Evolutionary conservation across 1,140 invertebrate genomes (phyloP), one percentile per base, ranked within the genome.

Genomic region (Ridgeia piscesae): DNA sequence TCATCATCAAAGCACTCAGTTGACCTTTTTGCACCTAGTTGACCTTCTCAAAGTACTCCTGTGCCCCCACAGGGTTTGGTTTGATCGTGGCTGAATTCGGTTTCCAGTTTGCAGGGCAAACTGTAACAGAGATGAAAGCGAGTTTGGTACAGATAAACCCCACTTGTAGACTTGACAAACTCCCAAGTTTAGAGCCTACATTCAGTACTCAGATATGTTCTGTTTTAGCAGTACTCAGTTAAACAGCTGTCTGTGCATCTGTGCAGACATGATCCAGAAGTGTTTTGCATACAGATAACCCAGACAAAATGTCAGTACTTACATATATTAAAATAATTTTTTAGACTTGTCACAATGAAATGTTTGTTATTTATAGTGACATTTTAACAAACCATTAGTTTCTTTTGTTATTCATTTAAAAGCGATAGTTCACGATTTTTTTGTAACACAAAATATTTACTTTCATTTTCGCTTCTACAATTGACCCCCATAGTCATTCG

Each of bases 101-200:
- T 92, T 95, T 95, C 96, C 96, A 96, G 91, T 95, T 95, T 31
- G 96, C 95, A 89, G 96, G 96, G 93, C 95, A 96, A 11, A 96
- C 95, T 95, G 94, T 48, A 94, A 94, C 97, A 93, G 95, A 94
- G 95, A 95, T 14, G 58, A 31, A 8, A 9, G 27, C 27, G 17
- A 95, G 21, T 35, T 93, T 31, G 33, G 8, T 93, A 92, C 27
- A 42, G 88, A 31, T 34, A 88, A n/a, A 92, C 1, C 34, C 21
- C 21, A 31, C 34, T 88, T 6, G 50, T 91, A 89, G 8, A 4
- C 48, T 92, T 9, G 88, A 92, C 92, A 42, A 92, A 95, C 94
- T n/a, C 93, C 93, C 91, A 93, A 93, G 92, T 0, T 17, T 48
- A 91, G 33, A 35, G 91, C 33, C 77, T 92, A 27, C 33, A 92